Evolutionary conservation across 2,888 invertebrate genomes (phyloP).

Genomic region (Caenorhabditis sp.): DNA sequence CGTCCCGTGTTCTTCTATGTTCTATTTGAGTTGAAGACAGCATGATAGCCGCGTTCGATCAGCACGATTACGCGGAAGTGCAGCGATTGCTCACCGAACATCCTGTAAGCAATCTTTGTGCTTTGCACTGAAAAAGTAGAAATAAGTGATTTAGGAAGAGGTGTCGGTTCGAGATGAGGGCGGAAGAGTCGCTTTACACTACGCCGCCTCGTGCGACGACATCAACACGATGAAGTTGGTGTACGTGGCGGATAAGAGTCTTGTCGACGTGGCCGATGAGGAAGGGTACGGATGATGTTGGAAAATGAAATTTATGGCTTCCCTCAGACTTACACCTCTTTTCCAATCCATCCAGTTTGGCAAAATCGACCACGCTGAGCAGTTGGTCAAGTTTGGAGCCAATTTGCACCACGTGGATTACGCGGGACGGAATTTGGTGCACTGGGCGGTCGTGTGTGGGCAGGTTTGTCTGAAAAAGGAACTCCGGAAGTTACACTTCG

Average conservation of each 20-base stretch:
- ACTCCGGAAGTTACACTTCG: not conserved
- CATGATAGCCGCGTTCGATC: too few relatives aligned
- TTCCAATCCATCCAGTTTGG: conserved; percentile 96
- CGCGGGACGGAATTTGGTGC: conserved; percentile 94
- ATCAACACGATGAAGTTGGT: conserved; percentile 85
- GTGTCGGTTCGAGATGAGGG: conserved; percentile 63
- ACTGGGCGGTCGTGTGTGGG: conserved; percentile 90
- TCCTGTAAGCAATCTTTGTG: not conserved
- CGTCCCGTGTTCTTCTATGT: too few relatives aligned
- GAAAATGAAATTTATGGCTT: not conserved
- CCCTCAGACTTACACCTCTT: conserved; percentile 86
- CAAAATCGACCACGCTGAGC: conserved; percentile 89
- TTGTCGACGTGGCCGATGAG: conserved; percentile 89
- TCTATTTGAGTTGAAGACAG: too few relatives aligned
- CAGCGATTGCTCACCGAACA: not conserved
- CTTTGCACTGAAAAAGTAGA: too few relatives aligned
- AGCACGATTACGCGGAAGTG: not conserved
- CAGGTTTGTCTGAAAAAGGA: conserved; percentile 42
- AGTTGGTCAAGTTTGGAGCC: conserved; percentile 89
- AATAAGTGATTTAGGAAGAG: conserved; percentile 37
- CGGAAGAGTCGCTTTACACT: conserved; percentile 88
- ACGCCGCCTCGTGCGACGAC: conserved; percentile 86
- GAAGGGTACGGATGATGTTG: conserved; percentile 85
- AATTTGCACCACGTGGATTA: conserved; percentile 92
- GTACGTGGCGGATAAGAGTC: conserved; percentile 86